phyloP scores from a whole-genome alignment of 2,888 invertebrate genomes.

The Acanthosepion lycidas region DNA sequence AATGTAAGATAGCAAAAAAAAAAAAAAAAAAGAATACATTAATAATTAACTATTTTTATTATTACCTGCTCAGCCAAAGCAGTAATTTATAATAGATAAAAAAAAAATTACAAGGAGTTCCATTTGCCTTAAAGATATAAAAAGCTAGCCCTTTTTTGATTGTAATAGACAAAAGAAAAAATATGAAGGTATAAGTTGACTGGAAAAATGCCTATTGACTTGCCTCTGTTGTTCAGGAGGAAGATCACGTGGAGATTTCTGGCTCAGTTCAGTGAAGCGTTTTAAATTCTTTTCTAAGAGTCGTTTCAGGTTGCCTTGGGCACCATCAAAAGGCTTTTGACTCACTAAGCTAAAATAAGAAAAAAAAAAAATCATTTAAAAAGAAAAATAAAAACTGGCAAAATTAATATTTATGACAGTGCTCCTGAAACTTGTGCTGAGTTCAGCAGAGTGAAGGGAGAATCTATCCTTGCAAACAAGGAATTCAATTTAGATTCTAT shows the following conservation, averaged over 20 bases:
- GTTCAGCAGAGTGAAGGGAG: not conserved
- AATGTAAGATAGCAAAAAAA: not conserved
- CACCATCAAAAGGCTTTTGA: slow-evolving; percentile 88
- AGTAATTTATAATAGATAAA: not conserved
- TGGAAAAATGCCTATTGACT: not conserved
- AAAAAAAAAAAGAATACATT: no score
- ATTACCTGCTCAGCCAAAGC: no score
- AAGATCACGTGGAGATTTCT: slow-evolving; percentile 58
- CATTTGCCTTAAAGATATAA: not conserved
- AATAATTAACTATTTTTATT: no score
- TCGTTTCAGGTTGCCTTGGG: slow-evolving; percentile 88
- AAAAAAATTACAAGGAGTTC: not conserved
- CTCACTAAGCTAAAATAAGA: slow-evolving; percentile 78
- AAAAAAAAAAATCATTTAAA: not conserved
- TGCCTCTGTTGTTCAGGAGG: slow-evolving; percentile 71
- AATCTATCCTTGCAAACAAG: no score
- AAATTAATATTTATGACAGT: not conserved
- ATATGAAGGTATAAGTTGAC: no score
- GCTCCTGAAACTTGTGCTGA: not conserved
- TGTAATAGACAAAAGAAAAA: not conserved
- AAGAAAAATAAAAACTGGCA: not conserved
- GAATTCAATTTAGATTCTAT: not conserved
- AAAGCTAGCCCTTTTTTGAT: not conserved
- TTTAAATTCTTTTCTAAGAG: slow-evolving; percentile 77
- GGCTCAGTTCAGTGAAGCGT: slow-evolving; percentile 64